Percentiles rank a stretch among this genome's conserved stretches.
Conservation (phyloP, 2,888 invertebrate species). For the Eumacrocentrus americanus region DNA sequence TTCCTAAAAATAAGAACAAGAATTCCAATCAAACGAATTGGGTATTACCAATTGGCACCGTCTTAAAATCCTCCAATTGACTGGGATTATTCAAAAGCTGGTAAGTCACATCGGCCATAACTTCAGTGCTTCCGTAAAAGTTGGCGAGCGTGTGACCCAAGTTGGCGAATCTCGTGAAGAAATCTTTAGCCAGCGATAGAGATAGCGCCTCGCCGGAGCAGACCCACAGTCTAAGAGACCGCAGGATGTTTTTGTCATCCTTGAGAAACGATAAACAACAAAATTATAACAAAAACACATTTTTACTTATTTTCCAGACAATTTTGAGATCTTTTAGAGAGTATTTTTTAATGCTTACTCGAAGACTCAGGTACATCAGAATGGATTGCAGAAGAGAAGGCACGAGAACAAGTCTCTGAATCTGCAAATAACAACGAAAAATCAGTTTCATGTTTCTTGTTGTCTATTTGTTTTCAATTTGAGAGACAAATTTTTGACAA, state of each 20-base stretch:
- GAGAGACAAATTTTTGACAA: neutral
- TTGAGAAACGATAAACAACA: conserved; percentile 38
- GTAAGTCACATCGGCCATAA: conserved; percentile 90
- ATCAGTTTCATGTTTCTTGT: too few relatives aligned
- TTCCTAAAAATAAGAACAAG: too few relatives aligned
- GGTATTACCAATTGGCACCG: conserved; percentile 80
- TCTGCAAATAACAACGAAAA: too few relatives aligned
- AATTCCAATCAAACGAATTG: too few relatives aligned
- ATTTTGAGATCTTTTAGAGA: too few relatives aligned
- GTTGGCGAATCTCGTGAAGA: conserved; percentile 76
- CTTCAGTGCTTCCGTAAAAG: conserved; percentile 90
- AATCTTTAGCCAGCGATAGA: conserved; percentile 73
- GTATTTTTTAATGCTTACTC: conserved; percentile 54
- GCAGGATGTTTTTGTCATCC: conserved; percentile 64
- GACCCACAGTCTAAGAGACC: conserved; percentile 76
- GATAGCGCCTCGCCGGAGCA: conserved; percentile 86
- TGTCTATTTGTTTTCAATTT: too few relatives aligned
- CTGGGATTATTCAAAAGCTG: conserved; percentile 69
- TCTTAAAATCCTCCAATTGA: conserved; percentile 69
- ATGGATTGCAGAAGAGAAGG: conserved; percentile 82
- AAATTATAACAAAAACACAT: too few relatives aligned
- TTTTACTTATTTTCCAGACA: too few relatives aligned
- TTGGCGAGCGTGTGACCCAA: conserved; percentile 76
- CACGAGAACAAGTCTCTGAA: conserved; percentile 82
- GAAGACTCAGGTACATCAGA: conserved; percentile 74